Evolutionary conservation across 2,888 invertebrate genomes (phyloP).

Genomic region (Tenthredo distinguenda): DNA sequence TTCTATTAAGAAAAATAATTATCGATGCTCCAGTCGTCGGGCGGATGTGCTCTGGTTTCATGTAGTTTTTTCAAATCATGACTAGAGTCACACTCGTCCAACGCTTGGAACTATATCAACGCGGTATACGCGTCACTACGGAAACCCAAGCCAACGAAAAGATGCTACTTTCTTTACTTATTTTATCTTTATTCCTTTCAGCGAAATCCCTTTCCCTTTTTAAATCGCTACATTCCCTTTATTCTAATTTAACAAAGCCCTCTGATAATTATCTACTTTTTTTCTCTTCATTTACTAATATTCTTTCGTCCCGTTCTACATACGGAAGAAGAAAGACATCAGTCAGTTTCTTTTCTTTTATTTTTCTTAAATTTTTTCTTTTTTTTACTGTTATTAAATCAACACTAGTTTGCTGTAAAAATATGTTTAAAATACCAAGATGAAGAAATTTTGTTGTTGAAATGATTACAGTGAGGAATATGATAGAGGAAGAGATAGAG

Average conservation of each 20-base stretch:
- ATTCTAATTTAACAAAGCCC: not conserved
- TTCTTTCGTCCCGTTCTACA: not conserved
- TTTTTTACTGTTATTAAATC: not conserved
- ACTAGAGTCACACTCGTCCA: slow-evolving; percentile 77
- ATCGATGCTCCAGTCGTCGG: slow-evolving; percentile 65
- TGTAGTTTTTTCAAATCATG: slow-evolving; percentile 70
- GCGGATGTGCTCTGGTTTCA: slow-evolving; percentile 74
- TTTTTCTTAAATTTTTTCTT: not conserved
- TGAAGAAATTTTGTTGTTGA: not conserved
- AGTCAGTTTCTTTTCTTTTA: not conserved
- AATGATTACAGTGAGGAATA: slow-evolving; percentile 64
- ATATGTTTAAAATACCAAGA: not conserved
- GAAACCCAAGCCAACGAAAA: not conserved
- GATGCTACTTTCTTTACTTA: slow-evolving; percentile 13
- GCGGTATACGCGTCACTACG: slow-evolving; percentile 38
- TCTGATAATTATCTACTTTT: not conserved
- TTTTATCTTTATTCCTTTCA: not conserved
- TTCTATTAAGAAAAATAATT: slow-evolving; percentile 15
- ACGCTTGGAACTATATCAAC: slow-evolving; percentile 66
- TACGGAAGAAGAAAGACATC: slow-evolving; percentile 25
- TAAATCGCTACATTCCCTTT: not conserved
- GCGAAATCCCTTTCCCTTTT: slow-evolving; percentile 46
- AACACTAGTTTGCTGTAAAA: not conserved
- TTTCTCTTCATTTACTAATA: not conserved
- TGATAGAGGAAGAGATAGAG: slow-evolving; percentile 64